Percentiles rank a stretch among this genome's conserved stretches.
phyloP scores from a whole-genome alignment of 35 echinoderm and acorn worm species.

The Acanthaster planci region DNA sequence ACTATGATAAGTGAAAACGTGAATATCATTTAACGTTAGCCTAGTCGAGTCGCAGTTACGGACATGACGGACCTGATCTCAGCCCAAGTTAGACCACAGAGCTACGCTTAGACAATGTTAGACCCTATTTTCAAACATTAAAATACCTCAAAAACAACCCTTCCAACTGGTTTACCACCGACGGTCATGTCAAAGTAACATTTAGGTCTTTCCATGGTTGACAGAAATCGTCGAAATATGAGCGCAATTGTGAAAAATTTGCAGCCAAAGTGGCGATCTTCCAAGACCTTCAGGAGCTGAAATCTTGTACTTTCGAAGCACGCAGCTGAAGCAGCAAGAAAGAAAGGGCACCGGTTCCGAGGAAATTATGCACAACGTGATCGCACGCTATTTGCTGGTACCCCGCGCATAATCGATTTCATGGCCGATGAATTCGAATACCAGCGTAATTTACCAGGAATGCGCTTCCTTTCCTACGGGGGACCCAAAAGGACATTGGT shows the following conservation, averaged over 20 bases:
- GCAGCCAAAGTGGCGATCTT: background rate
- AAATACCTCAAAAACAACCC: conserved; percentile 14
- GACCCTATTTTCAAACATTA: no score
- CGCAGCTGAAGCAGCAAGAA: background rate
- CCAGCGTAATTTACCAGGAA: conserved; percentile 14
- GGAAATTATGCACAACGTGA: background rate
- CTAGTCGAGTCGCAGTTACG: no score
- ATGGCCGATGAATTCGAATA: background rate
- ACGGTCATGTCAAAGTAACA: background rate
- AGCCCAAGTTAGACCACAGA: no score
- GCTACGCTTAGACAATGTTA: no score
- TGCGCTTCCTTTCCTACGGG: background rate
- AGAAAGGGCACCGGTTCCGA: background rate
- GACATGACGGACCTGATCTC: no score
- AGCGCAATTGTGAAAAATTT: conserved; percentile 4
- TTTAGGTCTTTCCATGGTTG: background rate
- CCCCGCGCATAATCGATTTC: background rate
- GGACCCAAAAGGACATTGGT: no score
- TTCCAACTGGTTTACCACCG: background rate
- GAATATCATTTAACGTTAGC: background rate
- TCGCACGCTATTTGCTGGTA: background rate
- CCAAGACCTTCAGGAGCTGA: no score
- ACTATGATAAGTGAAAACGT: background rate
- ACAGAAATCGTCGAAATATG: background rate
- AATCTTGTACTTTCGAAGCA: background rate